A percentile compares a stretch with the other conserved stretches of the same genome.
Evolutionary conservation across 1,140 invertebrate genomes (phyloP).

Genomic region (Epicauta chinensis): DNA sequence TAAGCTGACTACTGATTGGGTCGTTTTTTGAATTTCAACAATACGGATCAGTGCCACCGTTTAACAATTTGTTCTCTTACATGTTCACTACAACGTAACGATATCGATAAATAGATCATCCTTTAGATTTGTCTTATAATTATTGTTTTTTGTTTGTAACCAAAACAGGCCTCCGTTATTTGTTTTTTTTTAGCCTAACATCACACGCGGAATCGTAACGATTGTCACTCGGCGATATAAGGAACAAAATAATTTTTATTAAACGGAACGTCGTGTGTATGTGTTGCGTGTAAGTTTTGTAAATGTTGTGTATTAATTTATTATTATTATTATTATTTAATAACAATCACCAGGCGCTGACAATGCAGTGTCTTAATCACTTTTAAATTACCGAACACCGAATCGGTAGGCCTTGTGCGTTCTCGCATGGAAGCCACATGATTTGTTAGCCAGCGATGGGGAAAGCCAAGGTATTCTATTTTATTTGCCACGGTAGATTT

Average conservation of each 20-base stretch:
- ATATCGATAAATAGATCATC: constrained; percentile 13
- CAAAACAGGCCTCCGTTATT: constrained; percentile 6
- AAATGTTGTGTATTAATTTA: background rate
- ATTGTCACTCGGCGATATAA: constrained; percentile 38
- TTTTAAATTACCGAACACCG: constrained; percentile 13
- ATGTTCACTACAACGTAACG: constrained; percentile 10
- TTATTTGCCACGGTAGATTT: constrained; percentile 88
- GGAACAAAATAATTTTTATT: constrained; percentile 30
- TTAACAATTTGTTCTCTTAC: constrained; percentile 13
- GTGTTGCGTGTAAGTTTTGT: background rate
- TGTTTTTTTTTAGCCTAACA: background rate
- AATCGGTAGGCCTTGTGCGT: constrained; percentile 28
- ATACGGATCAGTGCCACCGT: constrained; percentile 13
- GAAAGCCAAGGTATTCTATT: constrained; percentile 22
- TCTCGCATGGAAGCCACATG: constrained; percentile 34
- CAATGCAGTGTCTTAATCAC: constrained; percentile 12
- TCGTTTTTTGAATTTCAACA: constrained; percentile 8
- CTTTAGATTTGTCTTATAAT: background rate
- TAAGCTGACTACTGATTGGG: constrained; percentile 19
- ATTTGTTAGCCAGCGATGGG: constrained; percentile 27
- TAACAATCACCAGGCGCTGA: constrained; percentile 16
- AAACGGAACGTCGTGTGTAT: constrained; percentile 10
- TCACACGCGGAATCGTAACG: constrained; percentile 20
- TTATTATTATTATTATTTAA: background rate
- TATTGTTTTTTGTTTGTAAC: no score